phyloP scores from a whole-genome alignment of 2,113 vertebrate species.

The Planiliza haematocheilus region DNA sequence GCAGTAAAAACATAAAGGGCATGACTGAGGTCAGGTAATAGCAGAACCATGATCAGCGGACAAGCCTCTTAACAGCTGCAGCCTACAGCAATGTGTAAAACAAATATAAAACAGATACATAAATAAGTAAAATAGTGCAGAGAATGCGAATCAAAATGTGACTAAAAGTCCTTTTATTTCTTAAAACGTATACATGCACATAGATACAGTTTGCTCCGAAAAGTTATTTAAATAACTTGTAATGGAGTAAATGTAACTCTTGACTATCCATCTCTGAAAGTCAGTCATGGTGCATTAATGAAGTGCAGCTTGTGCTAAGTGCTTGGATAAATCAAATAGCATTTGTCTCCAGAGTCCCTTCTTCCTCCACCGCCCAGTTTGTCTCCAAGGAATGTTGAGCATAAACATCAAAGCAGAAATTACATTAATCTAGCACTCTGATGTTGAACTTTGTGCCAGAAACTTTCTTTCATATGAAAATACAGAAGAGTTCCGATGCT shows the following conservation, averaged over 20 bases:
- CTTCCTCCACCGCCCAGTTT: slow-evolving; percentile 53
- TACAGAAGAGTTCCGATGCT: slow-evolving; percentile 35
- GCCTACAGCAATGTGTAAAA: too few species aligned
- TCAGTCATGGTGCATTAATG: slow-evolving; percentile 36
- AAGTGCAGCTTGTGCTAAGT: slow-evolving; percentile 47
- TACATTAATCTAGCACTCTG: slow-evolving; percentile 64
- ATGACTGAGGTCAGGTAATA: too few species aligned
- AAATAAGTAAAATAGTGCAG: too few species aligned
- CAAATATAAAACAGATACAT: too few species aligned
- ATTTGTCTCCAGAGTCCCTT: slow-evolving; percentile 45
- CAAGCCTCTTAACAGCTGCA: too few species aligned
- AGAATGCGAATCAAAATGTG: too few species aligned
- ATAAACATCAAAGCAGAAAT: slow-evolving; percentile 74
- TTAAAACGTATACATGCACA: too few species aligned
- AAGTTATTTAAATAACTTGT: neutral
- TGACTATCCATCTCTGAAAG: neutral
- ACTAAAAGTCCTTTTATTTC: too few species aligned
- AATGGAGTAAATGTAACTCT: neutral
- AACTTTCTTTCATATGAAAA: slow-evolving; percentile 68
- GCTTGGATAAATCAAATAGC: slow-evolving; percentile 54
- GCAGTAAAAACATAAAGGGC: too few species aligned
- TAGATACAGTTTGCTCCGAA: too few species aligned
- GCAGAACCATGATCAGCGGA: too few species aligned
- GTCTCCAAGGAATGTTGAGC: slow-evolving; percentile 62
- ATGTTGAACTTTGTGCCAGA: slow-evolving; percentile 73